These are phyloP conservation scores for Ivindomyrus marchei DNA, from an alignment of 2,113 vertebrate species.

Conservation along the genomic window DNA sequence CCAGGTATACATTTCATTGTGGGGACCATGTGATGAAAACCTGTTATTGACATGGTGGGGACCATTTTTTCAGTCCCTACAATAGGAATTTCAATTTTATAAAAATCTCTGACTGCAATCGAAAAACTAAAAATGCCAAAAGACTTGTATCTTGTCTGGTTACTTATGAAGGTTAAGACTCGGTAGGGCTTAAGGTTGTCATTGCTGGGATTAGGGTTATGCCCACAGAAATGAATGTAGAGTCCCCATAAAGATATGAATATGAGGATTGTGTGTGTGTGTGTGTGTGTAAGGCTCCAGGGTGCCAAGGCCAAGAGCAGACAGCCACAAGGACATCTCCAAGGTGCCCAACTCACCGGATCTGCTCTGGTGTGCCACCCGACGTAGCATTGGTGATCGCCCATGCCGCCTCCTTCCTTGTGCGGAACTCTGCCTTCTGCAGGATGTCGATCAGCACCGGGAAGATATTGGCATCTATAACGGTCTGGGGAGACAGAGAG, in stretches of 20 bases:
- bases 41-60: neutral
- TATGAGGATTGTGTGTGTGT: neutral
- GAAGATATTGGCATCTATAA: conserved; percentile 96
- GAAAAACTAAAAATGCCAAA: neutral
- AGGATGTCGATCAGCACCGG: conserved; percentile 95
- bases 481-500: conserved; percentile 62
- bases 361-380: conserved; percentile 91
- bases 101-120: neutral
- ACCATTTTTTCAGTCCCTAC: neutral
- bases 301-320: neutral
- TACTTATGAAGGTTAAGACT: neutral
- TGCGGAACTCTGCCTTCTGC: conserved; percentile 96
- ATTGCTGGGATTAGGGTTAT: neutral
- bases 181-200: neutral
- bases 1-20: neutral
- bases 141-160: neutral
- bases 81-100: neutral
- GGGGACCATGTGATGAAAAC: neutral
- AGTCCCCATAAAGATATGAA: neutral
- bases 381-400: conserved; percentile 96
- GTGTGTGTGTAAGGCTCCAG: too few relatives aligned
- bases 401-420: conserved; percentile 96
- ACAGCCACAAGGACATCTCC: neutral
- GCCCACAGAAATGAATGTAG: neutral
- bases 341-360: conserved; percentile 65